Evolutionary conservation across 2,797 vertebrate species (phyloP).

Genomic region (Aselliscus stoliczkanus): DNA sequence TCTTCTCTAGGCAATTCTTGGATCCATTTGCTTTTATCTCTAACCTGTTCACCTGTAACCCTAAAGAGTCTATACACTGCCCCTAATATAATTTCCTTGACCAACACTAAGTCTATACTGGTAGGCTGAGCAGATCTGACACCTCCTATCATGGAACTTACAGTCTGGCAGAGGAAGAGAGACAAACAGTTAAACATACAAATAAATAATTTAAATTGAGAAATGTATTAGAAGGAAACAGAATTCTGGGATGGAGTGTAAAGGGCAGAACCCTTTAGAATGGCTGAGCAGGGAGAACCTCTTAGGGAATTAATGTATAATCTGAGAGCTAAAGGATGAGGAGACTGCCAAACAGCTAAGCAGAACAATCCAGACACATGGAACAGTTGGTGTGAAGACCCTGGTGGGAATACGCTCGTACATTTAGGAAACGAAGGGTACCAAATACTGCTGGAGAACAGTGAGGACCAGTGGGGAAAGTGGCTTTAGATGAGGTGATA

Average conservation of each 20-base stretch:
- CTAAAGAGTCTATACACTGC: background rate
- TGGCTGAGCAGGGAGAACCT: background rate
- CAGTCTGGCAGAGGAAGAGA: background rate
- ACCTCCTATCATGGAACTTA: background rate
- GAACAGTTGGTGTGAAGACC: background rate
- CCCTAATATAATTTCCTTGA: background rate
- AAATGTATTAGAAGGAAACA: background rate
- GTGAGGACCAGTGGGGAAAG: background rate
- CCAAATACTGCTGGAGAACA: background rate
- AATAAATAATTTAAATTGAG: background rate
- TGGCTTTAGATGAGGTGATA: background rate
- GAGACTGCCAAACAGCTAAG: background rate
- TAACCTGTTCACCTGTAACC: background rate
- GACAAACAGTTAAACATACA: background rate
- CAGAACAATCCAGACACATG: background rate
- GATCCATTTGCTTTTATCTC: background rate
- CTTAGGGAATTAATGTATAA: background rate
- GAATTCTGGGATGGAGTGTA: background rate
- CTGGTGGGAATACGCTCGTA: background rate
- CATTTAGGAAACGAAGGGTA: background rate
- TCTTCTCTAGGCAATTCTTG: background rate
- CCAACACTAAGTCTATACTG: background rate
- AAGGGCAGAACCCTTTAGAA: background rate
- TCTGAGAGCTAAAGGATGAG: background rate
- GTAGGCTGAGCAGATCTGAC: background rate